These are phyloP conservation scores for Subanguina moxae DNA, from an alignment of 1,140 invertebrate genomes.

Conservation along the genomic window DNA sequence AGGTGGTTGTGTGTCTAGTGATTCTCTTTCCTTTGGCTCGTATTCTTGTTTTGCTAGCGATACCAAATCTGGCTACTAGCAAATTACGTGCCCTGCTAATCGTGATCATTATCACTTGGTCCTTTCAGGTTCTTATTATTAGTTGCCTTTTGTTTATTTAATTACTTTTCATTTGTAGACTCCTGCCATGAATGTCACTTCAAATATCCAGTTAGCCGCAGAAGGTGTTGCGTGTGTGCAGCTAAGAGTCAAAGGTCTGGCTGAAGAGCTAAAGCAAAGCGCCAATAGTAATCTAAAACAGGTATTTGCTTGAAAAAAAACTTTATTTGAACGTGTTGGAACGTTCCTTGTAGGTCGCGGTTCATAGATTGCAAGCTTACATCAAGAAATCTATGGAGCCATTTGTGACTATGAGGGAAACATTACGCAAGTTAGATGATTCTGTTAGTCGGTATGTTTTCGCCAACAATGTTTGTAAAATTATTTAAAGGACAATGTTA, in stretches of 20 bases:
- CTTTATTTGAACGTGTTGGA: neutral
- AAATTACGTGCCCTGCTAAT: constrained; percentile 27
- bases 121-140: constrained; percentile 32
- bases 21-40: constrained; percentile 30
- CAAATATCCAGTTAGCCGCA: constrained; percentile 24
- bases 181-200: constrained; percentile 35
- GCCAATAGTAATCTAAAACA: constrained; percentile 22
- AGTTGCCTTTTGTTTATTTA: neutral
- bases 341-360: constrained; percentile 11
- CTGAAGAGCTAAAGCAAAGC: constrained; percentile 22
- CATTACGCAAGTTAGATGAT: constrained; percentile 33
- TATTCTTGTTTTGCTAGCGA: constrained; percentile 28
- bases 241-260: constrained; percentile 21
- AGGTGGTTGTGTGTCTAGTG: constrained; percentile 15
- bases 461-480: too few relatives aligned
- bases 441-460: constrained; percentile 32
- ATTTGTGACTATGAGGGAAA: constrained; percentile 25
- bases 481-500: too few relatives aligned
- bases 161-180: constrained; percentile 20
- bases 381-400: constrained; percentile 18
- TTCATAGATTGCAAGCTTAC: constrained; percentile 27
- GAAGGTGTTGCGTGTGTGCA: constrained; percentile 41
- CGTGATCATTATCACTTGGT: constrained; percentile 38
- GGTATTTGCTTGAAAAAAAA: constrained; percentile 16
- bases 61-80: constrained; percentile 36